Percentiles rank a stretch among this genome's conserved stretches.
phyloP scores from a whole-genome alignment of 1,140 invertebrate genomes.

The Anadara kagoshimensis region DNA sequence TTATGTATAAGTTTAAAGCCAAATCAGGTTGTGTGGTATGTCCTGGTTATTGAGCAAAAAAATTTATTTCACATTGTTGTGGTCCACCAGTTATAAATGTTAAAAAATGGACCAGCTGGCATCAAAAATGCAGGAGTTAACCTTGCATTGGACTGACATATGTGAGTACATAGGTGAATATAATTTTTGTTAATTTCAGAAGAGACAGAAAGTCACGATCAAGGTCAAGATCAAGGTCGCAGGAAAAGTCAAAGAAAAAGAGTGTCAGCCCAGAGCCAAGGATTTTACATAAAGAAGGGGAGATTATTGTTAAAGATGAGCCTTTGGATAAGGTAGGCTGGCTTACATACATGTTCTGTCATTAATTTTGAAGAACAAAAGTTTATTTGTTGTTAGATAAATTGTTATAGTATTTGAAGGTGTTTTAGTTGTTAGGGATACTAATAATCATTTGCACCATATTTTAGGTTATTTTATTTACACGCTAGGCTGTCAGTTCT shows the following conservation, averaged over 20 bases:
- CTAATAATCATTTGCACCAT: too few relatives aligned
- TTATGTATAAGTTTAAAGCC: neutral
- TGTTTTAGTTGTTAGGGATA: too few relatives aligned
- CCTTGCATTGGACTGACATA: neutral
- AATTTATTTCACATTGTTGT: neutral
- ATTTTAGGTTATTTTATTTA: too few relatives aligned
- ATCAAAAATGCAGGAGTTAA: neutral
- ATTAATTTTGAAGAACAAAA: too few relatives aligned
- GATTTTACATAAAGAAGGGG: slow-evolving; percentile 55
- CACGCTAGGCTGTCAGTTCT: too few relatives aligned
- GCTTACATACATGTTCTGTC: too few relatives aligned
- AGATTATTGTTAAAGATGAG: slow-evolving; percentile 67
- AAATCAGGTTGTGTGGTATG: neutral
- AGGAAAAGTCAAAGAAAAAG: slow-evolving; percentile 45
- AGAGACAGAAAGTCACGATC: slow-evolving; percentile 37
- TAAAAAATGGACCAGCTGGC: neutral
- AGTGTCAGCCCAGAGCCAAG: slow-evolving; percentile 44
- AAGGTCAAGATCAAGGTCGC: slow-evolving; percentile 42
- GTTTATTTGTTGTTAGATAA: too few relatives aligned
- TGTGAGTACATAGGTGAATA: too few relatives aligned
- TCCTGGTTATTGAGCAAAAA: neutral
- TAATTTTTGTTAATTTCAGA: slow-evolving; percentile 8
- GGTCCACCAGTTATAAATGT: neutral
- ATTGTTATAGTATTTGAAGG: too few relatives aligned
- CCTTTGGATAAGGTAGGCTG: slow-evolving; percentile 66